These are phyloP conservation scores for Campoplex nolae DNA, from an alignment of 2,888 invertebrate species.

Conservation along the genomic window DNA sequence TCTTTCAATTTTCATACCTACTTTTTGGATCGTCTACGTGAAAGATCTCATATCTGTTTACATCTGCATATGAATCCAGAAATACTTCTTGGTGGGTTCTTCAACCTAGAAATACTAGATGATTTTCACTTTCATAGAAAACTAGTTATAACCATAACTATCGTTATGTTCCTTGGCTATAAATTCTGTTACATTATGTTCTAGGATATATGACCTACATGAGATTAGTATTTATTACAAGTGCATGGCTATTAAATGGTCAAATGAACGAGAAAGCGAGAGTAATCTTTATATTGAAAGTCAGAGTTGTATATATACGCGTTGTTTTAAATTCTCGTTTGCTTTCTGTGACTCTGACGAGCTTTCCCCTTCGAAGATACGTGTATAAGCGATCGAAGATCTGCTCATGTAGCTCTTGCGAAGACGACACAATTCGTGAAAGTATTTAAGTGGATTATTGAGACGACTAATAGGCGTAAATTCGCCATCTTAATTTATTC, in stretches of 20 bases:
- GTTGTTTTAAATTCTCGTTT: constrained; percentile 53
- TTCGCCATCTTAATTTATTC: not conserved
- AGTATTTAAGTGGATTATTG: constrained; percentile 56
- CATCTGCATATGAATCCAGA: too few species aligned
- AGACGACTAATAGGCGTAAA: constrained; percentile 21
- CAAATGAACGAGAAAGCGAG: constrained; percentile 53
- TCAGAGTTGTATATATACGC: constrained; percentile 9
- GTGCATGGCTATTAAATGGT: not conserved
- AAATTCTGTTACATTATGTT: not conserved
- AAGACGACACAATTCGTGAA: constrained; percentile 54
- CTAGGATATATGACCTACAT: constrained; percentile 1
- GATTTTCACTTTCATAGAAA: constrained; percentile 33
- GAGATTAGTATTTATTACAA: constrained; percentile 25
- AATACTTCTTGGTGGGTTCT: not conserved
- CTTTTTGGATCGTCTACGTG: not conserved
- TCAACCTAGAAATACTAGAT: not conserved
- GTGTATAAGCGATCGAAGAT: not conserved
- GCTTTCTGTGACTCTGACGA: constrained; percentile 20
- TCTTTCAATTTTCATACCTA: too few species aligned
- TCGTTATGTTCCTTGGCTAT: not conserved
- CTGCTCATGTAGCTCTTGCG: constrained; percentile 13
- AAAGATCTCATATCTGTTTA: not conserved
- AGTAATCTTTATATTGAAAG: constrained; percentile 45
- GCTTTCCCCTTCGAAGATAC: constrained; percentile 50
- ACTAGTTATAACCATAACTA: constrained; percentile 7